A percentile compares a stretch with the other conserved stretches of the same genome.
Conservation (phyloP, 2,888 invertebrate species). For the Pandemis corylana region DNA sequence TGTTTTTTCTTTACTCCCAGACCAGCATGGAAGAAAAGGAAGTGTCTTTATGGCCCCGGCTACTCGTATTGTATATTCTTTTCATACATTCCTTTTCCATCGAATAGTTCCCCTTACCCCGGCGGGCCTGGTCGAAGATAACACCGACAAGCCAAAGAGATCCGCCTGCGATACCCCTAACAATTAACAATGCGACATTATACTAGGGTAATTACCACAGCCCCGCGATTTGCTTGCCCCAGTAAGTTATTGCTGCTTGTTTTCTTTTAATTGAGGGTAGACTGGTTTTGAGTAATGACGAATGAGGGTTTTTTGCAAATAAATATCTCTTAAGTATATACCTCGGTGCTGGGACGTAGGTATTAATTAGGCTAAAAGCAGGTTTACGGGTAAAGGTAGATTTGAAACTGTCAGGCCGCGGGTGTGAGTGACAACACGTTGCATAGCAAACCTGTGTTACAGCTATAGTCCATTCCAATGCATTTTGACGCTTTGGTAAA, state of each 20-base stretch:
- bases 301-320: not conserved
- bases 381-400: too few relatives aligned
- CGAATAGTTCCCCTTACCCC: conserved; percentile 37
- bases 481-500: too few relatives aligned
- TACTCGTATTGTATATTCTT: not conserved
- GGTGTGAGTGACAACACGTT: too few relatives aligned
- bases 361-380: too few relatives aligned
- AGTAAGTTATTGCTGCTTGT: conserved; percentile 71
- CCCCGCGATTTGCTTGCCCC: conserved; percentile 60
- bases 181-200: conserved; percentile 85
- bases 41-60: too few relatives aligned
- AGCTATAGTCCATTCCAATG: too few relatives aligned
- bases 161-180: conserved; percentile 79
- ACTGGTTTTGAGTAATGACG: conserved; percentile 35
- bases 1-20: too few relatives aligned
- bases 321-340: not conserved
- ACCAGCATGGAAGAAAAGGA: too few relatives aligned
- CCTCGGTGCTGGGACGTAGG: too few relatives aligned
- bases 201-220: conserved; percentile 80
- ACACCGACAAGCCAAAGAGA: conserved; percentile 78
- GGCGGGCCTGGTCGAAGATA: conserved; percentile 66
- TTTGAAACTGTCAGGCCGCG: too few relatives aligned
- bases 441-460: too few relatives aligned
- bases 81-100: conserved; percentile 16
- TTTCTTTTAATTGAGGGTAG: conserved; percentile 43